A percentile compares a stretch with the other conserved stretches of the same genome.
Evolutionary conservation across 2,888 invertebrate species (phyloP).

Genomic region (Sinohyriopsis cumingii): DNA sequence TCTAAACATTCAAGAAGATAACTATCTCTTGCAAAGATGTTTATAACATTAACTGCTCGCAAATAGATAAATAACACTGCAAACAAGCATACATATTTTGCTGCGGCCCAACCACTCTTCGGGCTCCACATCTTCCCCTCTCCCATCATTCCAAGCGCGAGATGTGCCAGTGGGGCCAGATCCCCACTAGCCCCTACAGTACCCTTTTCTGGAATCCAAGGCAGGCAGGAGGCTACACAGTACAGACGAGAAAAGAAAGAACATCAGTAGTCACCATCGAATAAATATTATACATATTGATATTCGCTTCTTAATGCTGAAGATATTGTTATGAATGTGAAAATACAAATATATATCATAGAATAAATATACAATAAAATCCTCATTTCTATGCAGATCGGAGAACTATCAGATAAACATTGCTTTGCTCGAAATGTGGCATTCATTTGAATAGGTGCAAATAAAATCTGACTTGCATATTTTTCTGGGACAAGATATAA

Average conservation of each 20-base stretch:
- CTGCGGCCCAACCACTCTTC: slow-evolving; percentile 78
- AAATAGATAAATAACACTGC: background rate
- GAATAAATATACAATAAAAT: no score
- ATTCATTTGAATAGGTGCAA: no score
- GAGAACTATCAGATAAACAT: no score
- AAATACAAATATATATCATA: no score
- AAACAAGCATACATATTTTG: slow-evolving; percentile 73
- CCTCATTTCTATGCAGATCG: no score
- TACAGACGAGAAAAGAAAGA: background rate
- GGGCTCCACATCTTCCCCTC: slow-evolving; percentile 82
- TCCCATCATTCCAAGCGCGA: slow-evolving; percentile 79
- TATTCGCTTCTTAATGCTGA: background rate
- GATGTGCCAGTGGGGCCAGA: slow-evolving; percentile 79
- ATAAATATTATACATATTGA: background rate
- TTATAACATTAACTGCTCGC: background rate
- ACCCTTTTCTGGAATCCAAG: slow-evolving; percentile 81
- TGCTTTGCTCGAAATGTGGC: no score
- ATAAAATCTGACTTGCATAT: no score
- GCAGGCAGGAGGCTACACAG: slow-evolving; percentile 77
- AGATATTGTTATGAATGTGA: background rate
- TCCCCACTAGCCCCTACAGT: slow-evolving; percentile 82
- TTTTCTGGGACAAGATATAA: no score
- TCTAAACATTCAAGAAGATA: no score
- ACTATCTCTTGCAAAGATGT: background rate
- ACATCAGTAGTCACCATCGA: background rate